These are phyloP conservation scores for Vollenhovia emeryi DNA, from an alignment of 1,140 invertebrate species.

Conservation along the genomic window DNA sequence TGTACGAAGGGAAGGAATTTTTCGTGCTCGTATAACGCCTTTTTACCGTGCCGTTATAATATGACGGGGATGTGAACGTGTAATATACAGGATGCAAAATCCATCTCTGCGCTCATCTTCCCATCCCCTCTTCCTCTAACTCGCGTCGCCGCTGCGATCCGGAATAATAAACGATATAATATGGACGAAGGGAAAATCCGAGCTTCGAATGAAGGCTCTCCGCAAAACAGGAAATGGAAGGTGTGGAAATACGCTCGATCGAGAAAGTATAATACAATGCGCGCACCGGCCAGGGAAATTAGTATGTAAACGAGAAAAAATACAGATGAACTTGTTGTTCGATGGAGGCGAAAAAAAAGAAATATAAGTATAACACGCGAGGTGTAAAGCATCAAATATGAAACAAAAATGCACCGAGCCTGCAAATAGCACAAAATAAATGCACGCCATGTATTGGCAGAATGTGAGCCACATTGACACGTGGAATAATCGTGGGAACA, in stretches of 20 bases:
- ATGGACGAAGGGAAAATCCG: slow-evolving; percentile 44
- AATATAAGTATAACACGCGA: not conserved
- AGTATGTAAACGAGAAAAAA: slow-evolving; percentile 33
- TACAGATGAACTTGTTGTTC: not conserved
- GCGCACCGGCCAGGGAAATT: slow-evolving; percentile 26
- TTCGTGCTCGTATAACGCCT: slow-evolving; percentile 47
- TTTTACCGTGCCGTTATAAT: slow-evolving; percentile 33
- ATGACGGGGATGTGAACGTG: slow-evolving; percentile 21
- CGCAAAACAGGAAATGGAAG: slow-evolving; percentile 59
- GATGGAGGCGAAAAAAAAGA: not conserved
- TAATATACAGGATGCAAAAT: slow-evolving; percentile 34
- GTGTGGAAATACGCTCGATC: slow-evolving; percentile 56
- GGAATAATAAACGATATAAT: slow-evolving; percentile 51
- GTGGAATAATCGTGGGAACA: not conserved
- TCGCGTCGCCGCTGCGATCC: not conserved
- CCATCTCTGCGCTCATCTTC: not conserved
- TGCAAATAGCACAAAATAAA: not conserved
- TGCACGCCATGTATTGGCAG: not conserved
- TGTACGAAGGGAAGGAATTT: slow-evolving; percentile 19
- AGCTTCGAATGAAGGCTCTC: slow-evolving; percentile 49
- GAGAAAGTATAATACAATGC: slow-evolving; percentile 20
- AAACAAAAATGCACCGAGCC: not conserved
- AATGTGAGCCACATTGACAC: slow-evolving; percentile 11
- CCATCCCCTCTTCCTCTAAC: not conserved
- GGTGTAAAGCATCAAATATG: not conserved